Base-by-base conservation (phyloP, 2,888 invertebrate species). In the Nudaria mundana region DNA sequence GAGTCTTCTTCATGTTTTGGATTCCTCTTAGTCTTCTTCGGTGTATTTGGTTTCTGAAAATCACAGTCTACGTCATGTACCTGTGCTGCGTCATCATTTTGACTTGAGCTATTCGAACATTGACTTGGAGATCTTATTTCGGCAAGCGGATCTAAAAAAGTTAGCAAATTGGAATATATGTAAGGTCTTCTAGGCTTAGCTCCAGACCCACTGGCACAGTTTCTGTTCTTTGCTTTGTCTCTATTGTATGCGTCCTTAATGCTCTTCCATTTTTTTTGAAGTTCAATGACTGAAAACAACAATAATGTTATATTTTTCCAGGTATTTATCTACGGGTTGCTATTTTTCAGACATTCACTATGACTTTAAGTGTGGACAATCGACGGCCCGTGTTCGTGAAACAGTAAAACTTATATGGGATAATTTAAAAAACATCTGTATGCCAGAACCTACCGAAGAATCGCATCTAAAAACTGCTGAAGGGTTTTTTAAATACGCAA, bases 91-190 rank as follows among this genome's bases (percentile, higher is more conserved):
- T n/a, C n/a, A n/a, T n/a, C n/a, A n/a, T n/a, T n/a, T n/a, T n/a
- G n/a, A n/a, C n/a, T n/a, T n/a, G n/a, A n/a, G 23, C 20, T 32
- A 26, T 12, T 33, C n/a, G 26, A 8, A 28, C 8, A 20, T 26
- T 20, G 34, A 34, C 34, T 43, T 37, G 24, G 28, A 11, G 34
- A 24, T 43, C 42, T 29, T n/a, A 37, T 43, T 43, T 37, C 42
- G 31, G 15, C 23, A 30, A 37, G 34, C 15, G 34, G 30, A 22
- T 38, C 33, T 43, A 38, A 35, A 43, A 43, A 43, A 20, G 33
- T 16, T 12, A 26, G 10, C 6, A 28, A 16, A 13, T 43, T 38
- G 25, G 30, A 43, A 18, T 38, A 43, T 18, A 43, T 26, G 30
- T 42, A 42, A 29, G 26, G 39, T 35, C 10, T 35, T 22, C 28